Conservation (phyloP, 2,888 invertebrate species). For the Vesta saturnalis region DNA sequence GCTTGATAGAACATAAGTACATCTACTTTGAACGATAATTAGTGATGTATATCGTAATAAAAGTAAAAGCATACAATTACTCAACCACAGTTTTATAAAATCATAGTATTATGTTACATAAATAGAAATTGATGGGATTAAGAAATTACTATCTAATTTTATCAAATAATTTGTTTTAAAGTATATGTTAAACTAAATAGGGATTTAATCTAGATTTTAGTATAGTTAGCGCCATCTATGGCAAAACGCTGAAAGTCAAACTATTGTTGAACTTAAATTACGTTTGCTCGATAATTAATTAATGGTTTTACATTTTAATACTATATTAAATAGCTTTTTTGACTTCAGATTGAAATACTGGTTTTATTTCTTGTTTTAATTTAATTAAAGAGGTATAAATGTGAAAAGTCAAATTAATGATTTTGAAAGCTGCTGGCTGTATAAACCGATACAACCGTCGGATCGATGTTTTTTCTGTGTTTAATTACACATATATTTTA, state of each 20-base stretch:
- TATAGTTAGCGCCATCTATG: conserved; percentile 1
- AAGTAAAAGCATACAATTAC: no score
- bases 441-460: conserved; percentile 7
- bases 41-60: no score
- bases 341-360: conserved; percentile 9
- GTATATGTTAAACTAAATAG: background rate
- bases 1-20: no score
- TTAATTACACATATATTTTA: conserved; percentile 53
- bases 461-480: conserved; percentile 18
- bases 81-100: no score
- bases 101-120: no score
- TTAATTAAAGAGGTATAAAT: conserved; percentile 3
- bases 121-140: no score
- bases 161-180: no score
- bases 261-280: background rate
- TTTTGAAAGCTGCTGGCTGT: conserved; percentile 1
- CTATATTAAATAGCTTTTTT: conserved; percentile 6
- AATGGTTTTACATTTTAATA: background rate
- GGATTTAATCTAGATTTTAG: background rate
- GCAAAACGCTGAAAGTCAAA: background rate
- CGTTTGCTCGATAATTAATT: background rate
- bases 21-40: no score
- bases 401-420: background rate
- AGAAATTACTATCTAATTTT: no score
- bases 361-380: background rate